Percentiles rank a stretch among this genome's conserved stretches.
Evolutionary conservation across 2,797 vertebrate species (phyloP).

Genomic region (Heliangelus exortis): DNA sequence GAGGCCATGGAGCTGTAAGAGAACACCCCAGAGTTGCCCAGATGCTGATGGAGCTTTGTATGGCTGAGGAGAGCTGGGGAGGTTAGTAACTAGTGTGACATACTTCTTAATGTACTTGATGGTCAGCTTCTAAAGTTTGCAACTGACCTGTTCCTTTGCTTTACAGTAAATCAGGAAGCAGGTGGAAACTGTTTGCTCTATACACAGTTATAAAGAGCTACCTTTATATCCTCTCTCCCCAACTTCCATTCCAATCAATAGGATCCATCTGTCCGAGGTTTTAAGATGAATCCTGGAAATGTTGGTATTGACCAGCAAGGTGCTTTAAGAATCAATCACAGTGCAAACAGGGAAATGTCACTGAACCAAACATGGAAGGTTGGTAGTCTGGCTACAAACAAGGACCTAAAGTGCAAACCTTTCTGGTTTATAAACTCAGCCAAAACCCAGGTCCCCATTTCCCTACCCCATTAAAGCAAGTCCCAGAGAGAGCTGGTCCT

Average conservation of each 20-base stretch:
- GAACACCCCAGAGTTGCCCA: background rate
- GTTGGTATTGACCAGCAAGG: background rate
- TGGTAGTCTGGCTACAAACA: background rate
- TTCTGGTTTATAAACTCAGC: background rate
- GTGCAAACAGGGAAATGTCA: background rate
- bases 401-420: background rate
- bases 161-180: background rate
- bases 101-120: fast-evolving
- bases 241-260: background rate
- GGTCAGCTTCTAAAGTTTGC: background rate
- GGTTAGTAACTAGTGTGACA: background rate
- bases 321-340: conserved; percentile 1
- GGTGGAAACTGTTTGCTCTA: conserved; percentile 29
- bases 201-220: background rate
- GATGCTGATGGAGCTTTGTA: background rate
- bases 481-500: background rate
- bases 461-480: background rate
- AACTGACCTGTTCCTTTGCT: background rate
- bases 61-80: background rate
- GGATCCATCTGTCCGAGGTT: conserved; percentile 9
- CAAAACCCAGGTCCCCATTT: background rate
- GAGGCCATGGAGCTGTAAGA: background rate
- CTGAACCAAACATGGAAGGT: background rate
- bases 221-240: background rate
- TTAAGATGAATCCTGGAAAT: conserved; percentile 29